Evolutionary conservation across 2,797 vertebrate genomes (phyloP), one percentile per base, ranked within the genome.

Genomic region (Onychomys torridus): DNA sequence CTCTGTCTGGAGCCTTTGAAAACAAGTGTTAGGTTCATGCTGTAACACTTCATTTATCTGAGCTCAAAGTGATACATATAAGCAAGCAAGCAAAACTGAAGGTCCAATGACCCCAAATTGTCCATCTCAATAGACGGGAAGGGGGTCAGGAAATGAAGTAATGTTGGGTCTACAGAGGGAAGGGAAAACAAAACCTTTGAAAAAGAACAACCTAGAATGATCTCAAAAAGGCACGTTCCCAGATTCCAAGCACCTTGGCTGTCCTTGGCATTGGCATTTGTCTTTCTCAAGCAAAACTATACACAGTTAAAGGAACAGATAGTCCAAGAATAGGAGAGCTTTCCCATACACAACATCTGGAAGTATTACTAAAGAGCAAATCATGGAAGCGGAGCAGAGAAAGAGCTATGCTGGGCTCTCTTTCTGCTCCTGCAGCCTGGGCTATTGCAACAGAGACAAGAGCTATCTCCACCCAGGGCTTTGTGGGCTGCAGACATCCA

Each of bases 281-380:
- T 59, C 55, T 81, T 86, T 91, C 78, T 75, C 43, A 1, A 1
- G 85, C 87, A 79, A 93, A 96, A 73, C 49, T 75, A 25, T 81
- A 90, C 2, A 3, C 32, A 40, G 73, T 46, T 91, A 82, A 91
- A 86, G 94, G 93, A 91, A 91, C 81, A 97, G 95, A 94, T 96
- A 91, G 87, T 23, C 0, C 43, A 34, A 91, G 93, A 76, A 85
- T 73, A 25, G 4, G 63, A 46, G 25, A 86, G 57, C 43, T 13
- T 78, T 89, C 76, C 25, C 3, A 63, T 46, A 49, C 82, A 95
- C 77, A 94, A 89, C 94, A 96, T 96, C 94, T 97, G 95, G 95
- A 93, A 81, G 63, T 32, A 32, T 91, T 96, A 96, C 81, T 96
- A 86, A 61, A 59, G 32, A 76, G 67, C 0, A 21, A n/a, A n/a